Evolutionary conservation across 1,140 invertebrate species (phyloP), one percentile per base, ranked within the genome.

Genomic region (Ceratina australensis): DNA sequence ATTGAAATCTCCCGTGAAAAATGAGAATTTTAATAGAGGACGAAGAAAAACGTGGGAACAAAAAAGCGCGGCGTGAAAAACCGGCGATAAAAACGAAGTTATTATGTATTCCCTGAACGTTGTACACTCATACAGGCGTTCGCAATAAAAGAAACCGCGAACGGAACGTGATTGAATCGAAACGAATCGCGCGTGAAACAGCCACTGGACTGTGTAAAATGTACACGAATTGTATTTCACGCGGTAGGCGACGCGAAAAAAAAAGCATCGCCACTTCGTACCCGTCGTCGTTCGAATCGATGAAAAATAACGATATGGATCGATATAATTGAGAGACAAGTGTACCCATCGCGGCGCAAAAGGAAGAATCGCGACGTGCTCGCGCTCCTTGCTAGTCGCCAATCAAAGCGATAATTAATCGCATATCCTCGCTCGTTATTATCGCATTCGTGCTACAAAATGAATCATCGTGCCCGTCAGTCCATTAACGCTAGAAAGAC

Each of bases 341-440:
- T 52, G 12, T 12, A 26, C 18, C 13, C 13, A 3, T 18, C 65
- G 49, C 52, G 4, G 50, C 10, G 22, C 49, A 50, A 68, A n/a
- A 10, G 1, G 1, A 10, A n/a, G 28, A 54, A 67, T 42, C 10
- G 33, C 33, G 33, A 42, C 33, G 5, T 10, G 33, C 33, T 33
- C 8, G 15, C 5, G 20, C 3, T n/a, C 56, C 2, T 68, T 60
- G 12, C 33, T 42, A 28, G n/a, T 50, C 33, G 33, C 75, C 56
- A 78, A 78, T 78, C 75, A 42, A 78, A 54, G 49, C 68, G 67
- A 64, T 78, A 78, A 78, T 78, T 78, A 78, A 78, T 78, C 26
- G 56, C 56, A 49, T 50, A 16, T 28, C n/a, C 28, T 26, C 16
- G 3, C 3, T 13, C 20, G 49, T 64, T 72, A 33, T 42, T n/a